Evolutionary conservation across 1,140 invertebrate genomes (phyloP).

Genomic region (Trypoxylus dichotomus): DNA sequence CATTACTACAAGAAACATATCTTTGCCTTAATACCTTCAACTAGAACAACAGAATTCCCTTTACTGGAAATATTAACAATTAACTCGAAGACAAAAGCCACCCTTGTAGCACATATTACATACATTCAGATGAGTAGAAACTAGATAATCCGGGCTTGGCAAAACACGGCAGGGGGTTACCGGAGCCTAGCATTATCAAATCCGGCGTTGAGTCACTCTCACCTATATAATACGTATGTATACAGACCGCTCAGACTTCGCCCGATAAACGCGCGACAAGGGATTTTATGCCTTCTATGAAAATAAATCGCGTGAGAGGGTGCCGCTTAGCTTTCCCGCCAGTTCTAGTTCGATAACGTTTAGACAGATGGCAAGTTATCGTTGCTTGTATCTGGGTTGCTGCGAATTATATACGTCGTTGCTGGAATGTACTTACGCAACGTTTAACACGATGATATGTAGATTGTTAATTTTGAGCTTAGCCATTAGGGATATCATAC

Average conservation of each 20-base stretch:
- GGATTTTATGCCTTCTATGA: neutral
- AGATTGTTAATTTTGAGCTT: too few relatives aligned
- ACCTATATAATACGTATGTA: too few relatives aligned
- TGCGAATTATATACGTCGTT: neutral
- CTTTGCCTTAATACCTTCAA: neutral
- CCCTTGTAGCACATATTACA: neutral
- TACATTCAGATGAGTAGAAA: neutral
- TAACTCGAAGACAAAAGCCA: neutral
- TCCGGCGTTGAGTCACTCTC: too few relatives aligned
- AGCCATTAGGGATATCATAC: too few relatives aligned
- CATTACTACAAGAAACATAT: neutral
- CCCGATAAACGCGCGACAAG: neutral
- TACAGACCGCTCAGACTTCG: too few relatives aligned
- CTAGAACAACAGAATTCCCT: neutral
- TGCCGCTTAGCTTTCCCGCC: neutral
- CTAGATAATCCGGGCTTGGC: neutral
- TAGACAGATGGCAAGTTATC: neutral
- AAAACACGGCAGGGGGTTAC: neutral
- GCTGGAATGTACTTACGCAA: too few relatives aligned
- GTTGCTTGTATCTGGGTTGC: neutral
- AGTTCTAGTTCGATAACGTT: neutral
- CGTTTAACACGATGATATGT: too few relatives aligned
- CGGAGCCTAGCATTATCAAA: too few relatives aligned
- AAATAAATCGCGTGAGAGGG: neutral
- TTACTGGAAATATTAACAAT: neutral